Evolutionary conservation across 2,888 invertebrate genomes (phyloP).

Genomic region (Scaptomyza cyrtandrae): DNA sequence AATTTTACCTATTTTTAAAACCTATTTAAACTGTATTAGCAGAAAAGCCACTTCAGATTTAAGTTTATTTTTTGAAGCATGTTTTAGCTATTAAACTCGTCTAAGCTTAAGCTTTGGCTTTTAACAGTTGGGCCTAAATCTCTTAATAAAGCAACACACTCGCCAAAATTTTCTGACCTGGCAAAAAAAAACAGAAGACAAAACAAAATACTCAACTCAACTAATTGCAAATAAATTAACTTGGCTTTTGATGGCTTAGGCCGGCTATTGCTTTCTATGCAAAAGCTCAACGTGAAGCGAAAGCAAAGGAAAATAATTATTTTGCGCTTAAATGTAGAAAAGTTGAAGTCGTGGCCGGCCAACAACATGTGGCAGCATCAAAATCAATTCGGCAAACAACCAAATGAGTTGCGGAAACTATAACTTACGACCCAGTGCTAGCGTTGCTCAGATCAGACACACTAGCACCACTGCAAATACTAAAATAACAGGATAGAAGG

Average conservation of each 20-base stretch:
- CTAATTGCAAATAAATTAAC: slow-evolving; percentile 80
- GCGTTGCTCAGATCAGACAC: slow-evolving; percentile 33
- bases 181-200: background rate
- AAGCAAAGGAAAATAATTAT: slow-evolving; percentile 56
- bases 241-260: slow-evolving; percentile 66
- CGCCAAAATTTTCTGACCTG: slow-evolving; percentile 17
- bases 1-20: background rate
- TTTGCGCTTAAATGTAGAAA: slow-evolving; percentile 54
- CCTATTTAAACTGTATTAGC: background rate
- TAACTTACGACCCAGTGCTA: slow-evolving; percentile 62
- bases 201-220: slow-evolving; percentile 32
- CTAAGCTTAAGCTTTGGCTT: background rate
- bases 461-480: slow-evolving; percentile 10
- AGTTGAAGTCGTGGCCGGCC: slow-evolving; percentile 39
- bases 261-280: slow-evolving; percentile 24
- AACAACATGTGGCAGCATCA: slow-evolving; percentile 59
- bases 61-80: background rate
- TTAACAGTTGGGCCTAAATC: background rate
- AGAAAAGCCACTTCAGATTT: background rate
- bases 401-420: slow-evolving; percentile 80
- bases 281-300: slow-evolving; percentile 31
- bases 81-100: background rate
- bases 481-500: background rate
- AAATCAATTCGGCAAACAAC: slow-evolving; percentile 79
- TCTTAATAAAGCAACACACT: slow-evolving; percentile 19